phyloP scores from a whole-genome alignment of 30 jellyfish, hydroid and myxozoan species.

The Catostylus mosaicus region DNA sequence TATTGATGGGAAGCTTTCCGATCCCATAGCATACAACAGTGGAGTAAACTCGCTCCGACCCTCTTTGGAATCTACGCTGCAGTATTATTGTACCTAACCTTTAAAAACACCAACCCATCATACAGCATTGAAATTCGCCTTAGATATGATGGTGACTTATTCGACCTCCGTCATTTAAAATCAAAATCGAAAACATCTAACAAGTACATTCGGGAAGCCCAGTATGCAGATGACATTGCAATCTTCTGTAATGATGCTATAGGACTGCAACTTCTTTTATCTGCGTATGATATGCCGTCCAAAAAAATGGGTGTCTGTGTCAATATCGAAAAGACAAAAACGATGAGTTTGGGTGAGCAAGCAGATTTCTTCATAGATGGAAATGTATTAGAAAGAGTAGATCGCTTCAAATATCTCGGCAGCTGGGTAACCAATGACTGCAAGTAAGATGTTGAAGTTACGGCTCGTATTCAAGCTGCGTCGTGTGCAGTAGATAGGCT shows the following conservation, averaged over 20 bases:
- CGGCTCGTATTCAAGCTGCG: slow-evolving; percentile 50
- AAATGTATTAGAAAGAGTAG: slow-evolving; percentile 3
- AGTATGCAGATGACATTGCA: slow-evolving; percentile 40
- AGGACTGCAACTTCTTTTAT: not conserved
- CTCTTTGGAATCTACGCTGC: slow-evolving; percentile 31
- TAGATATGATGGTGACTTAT: slow-evolving; percentile 29
- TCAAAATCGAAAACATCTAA: slow-evolving; percentile 7
- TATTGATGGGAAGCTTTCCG: not conserved
- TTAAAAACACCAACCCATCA: slow-evolving; percentile 13
- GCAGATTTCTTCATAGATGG: slow-evolving; percentile 20
- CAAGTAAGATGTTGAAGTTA: slow-evolving; percentile 15
- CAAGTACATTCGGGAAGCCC: slow-evolving; percentile 41
- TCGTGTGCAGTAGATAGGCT: slow-evolving; percentile 30
- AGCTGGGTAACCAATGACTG: slow-evolving; percentile 37
- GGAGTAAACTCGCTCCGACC: slow-evolving; percentile 33
- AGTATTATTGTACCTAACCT: slow-evolving; percentile 9
- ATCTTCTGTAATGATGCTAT: slow-evolving; percentile 7
- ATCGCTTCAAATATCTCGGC: slow-evolving; percentile 32
- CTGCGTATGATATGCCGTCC: slow-evolving; percentile 11
- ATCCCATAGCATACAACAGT: slow-evolving; percentile 13
- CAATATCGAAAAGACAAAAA: slow-evolving; percentile 33
- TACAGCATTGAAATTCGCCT: not conserved
- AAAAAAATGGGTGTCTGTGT: slow-evolving; percentile 19
- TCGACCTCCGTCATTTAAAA: slow-evolving; percentile 12
- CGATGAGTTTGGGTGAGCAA: slow-evolving; percentile 19